phyloP scores from a whole-genome alignment of 1,140 invertebrate species.

The Drosophila bipectinata region DNA sequence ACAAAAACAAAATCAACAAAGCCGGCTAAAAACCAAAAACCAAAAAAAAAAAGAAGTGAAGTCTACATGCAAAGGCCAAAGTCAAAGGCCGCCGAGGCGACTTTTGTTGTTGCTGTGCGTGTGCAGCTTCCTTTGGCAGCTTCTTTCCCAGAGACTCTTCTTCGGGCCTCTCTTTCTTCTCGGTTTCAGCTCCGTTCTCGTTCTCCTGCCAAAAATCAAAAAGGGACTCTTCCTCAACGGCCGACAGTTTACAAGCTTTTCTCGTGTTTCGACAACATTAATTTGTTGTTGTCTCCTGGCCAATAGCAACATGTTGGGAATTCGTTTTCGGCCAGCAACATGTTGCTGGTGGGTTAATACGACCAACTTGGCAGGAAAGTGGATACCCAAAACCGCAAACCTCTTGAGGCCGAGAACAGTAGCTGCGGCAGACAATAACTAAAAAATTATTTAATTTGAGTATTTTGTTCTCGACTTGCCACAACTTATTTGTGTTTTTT shows the following conservation, averaged over 20 bases:
- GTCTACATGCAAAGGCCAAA: conserved; percentile 43
- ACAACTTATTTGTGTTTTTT: conserved; percentile 6
- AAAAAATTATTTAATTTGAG: conserved; percentile 72
- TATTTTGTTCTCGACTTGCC: conserved; percentile 30
- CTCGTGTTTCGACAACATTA: conserved; percentile 69
- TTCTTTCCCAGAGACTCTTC: conserved; percentile 47
- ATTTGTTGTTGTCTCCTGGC: conserved; percentile 48
- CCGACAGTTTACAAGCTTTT: conserved; percentile 66
- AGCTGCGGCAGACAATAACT: conserved; percentile 62
- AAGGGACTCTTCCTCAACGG: conserved; percentile 34
- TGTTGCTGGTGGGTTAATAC: conserved; percentile 27
- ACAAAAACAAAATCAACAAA: conserved; percentile 32
- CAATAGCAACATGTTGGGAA: conserved; percentile 29
- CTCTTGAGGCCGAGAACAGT: conserved; percentile 47
- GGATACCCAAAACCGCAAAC: conserved; percentile 39
- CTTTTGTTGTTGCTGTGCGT: conserved; percentile 42
- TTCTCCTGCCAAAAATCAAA: conserved; percentile 49
- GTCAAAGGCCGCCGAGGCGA: conserved; percentile 51
- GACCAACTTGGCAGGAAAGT: neutral
- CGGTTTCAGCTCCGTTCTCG: neutral
- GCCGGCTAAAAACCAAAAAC: neutral
- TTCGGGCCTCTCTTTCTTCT: neutral
- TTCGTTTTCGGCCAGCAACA: conserved; percentile 27
- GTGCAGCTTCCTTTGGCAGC: conserved; percentile 32
- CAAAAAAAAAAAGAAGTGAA: conserved; percentile 14